Percentiles rank a stretch among this genome's conserved stretches.
Evolutionary conservation across 2,113 vertebrate species (phyloP).

Genomic region (Nansenia antarctica): DNA sequence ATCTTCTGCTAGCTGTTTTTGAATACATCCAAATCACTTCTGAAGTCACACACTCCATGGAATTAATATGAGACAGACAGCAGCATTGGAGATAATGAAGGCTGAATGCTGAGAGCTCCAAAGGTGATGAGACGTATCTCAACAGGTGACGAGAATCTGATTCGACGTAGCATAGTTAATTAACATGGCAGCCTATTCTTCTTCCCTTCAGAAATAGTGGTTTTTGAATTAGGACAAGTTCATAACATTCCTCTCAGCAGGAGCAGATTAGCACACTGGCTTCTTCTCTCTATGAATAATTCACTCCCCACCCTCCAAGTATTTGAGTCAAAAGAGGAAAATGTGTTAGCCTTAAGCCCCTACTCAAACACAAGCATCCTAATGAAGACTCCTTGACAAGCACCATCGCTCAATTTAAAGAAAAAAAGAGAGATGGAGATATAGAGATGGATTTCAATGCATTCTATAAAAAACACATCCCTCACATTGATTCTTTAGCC

Average conservation of each 20-base stretch:
- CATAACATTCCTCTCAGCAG: slow-evolving; percentile 7
- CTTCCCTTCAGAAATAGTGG: slow-evolving; percentile 1
- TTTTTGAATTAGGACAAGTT: slow-evolving; percentile 8
- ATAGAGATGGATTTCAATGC: no score
- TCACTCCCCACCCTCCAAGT: slow-evolving; percentile 22
- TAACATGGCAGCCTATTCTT: not conserved
- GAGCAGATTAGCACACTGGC: slow-evolving; percentile 27
- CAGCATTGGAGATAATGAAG: not conserved
- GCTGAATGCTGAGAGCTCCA: not conserved
- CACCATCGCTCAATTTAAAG: no score
- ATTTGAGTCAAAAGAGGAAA: slow-evolving; percentile 19
- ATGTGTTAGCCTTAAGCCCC: not conserved
- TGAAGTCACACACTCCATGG: not conserved
- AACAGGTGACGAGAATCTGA: not conserved
- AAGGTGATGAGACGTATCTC: not conserved
- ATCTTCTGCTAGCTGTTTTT: not conserved
- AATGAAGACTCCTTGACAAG: not conserved
- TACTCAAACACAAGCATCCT: not conserved
- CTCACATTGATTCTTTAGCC: not conserved
- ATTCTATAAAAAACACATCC: no score
- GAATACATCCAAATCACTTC: not conserved
- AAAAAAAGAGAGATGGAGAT: no score
- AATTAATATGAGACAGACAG: not conserved
- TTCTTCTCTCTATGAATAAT: slow-evolving; percentile 30
- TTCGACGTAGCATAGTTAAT: not conserved